A percentile compares a stretch with the other conserved stretches of the same genome.
These are phyloP conservation scores for Orthosia gothica DNA, from an alignment of 2,888 invertebrate genomes.

Conservation along the genomic window DNA sequence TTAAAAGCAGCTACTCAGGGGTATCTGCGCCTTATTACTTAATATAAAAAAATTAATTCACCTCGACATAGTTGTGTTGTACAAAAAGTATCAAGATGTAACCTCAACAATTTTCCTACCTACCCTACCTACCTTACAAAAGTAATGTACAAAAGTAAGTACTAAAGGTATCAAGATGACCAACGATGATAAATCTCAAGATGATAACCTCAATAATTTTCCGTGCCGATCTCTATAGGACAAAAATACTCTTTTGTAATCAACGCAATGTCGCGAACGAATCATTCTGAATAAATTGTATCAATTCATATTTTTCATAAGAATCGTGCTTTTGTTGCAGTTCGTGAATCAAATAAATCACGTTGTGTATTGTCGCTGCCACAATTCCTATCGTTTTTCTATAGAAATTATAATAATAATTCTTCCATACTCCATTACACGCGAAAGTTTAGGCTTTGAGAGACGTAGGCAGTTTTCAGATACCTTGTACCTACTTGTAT, in stretches of 20 bases:
- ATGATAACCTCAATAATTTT: background rate
- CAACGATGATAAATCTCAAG: no score
- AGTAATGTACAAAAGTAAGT: no score
- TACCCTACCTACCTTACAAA: no score
- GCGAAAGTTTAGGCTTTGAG: slow-evolving; percentile 72
- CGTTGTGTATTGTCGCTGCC: slow-evolving; percentile 64
- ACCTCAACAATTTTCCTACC: background rate
- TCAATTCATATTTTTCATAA: slow-evolving; percentile 27
- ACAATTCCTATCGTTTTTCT: slow-evolving; percentile 76
- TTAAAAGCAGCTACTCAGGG: no score
- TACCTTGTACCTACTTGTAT: slow-evolving; percentile 53
- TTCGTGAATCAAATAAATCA: slow-evolving; percentile 72
- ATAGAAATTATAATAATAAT: slow-evolving; percentile 82
- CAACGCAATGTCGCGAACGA: slow-evolving; percentile 18
- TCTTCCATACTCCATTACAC: slow-evolving; percentile 83
- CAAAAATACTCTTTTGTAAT: slow-evolving; percentile 11
- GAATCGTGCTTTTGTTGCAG: slow-evolving; percentile 63
- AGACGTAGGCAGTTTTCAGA: slow-evolving; percentile 52
- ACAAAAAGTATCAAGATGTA: background rate
- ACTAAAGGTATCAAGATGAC: no score
- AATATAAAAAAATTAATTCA: no score
- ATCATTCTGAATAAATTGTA: slow-evolving; percentile 44
- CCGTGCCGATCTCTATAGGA: background rate
- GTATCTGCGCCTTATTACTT: no score
- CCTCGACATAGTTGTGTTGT: background rate